Evolutionary conservation across 2,888 invertebrate species (phyloP).

Genomic region (Agrotis clavis): DNA sequence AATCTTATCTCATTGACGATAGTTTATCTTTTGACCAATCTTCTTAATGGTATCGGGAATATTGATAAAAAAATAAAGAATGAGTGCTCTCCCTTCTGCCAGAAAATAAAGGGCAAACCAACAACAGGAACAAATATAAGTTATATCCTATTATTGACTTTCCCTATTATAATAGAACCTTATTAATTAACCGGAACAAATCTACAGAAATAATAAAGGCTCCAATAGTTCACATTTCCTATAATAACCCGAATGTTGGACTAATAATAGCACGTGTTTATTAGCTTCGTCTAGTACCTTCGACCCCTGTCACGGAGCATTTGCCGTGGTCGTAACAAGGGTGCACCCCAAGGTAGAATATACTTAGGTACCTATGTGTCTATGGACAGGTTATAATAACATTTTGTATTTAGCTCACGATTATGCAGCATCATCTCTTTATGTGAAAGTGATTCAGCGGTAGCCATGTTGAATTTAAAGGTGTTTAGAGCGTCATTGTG

Average conservation of each 20-base stretch:
- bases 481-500: neutral
- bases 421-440: conserved; percentile 16
- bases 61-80: neutral
- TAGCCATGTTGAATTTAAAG: conserved; percentile 12
- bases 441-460: conserved; percentile 16
- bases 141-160: neutral
- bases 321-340: conserved; percentile 71
- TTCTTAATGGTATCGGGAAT: neutral
- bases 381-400: conserved; percentile 35
- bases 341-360: conserved; percentile 58
- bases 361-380: conserved; percentile 8
- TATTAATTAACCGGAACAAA: conserved; percentile 6
- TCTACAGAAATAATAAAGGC: conserved; percentile 18
- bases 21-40: neutral
- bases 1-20: neutral
- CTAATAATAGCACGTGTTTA: conserved; percentile 72
- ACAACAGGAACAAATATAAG: neutral
- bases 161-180: neutral
- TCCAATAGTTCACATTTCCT: conserved; percentile 40
- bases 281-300: conserved; percentile 67
- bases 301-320: conserved; percentile 75
- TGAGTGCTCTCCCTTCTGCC: no score
- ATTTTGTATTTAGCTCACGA: conserved; percentile 31
- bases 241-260: conserved; percentile 50
- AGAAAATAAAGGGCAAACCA: neutral